Evolutionary conservation across 2,113 vertebrate species (phyloP).

Genomic region (Struthidea cinerea): DNA sequence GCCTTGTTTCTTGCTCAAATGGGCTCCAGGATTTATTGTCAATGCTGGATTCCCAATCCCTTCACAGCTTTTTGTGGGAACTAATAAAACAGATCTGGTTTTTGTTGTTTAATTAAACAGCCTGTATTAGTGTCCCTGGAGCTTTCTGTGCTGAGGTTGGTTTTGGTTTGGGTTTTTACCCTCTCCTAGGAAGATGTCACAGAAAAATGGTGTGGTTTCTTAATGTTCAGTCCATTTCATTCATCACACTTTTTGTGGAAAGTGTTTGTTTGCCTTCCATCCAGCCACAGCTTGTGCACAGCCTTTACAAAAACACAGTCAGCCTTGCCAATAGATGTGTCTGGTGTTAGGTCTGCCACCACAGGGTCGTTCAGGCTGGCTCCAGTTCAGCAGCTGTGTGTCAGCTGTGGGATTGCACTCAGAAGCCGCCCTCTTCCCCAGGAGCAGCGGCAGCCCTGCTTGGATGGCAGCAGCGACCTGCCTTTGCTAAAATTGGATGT

Average conservation of each 20-base stretch:
- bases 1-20: not conserved
- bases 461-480: accelerated
- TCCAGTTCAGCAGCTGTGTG: not conserved
- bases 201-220: not conserved
- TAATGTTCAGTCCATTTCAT: not conserved
- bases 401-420: accelerated
- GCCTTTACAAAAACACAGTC: not conserved
- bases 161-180: not conserved
- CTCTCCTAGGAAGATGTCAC: not conserved
- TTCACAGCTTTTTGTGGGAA: not conserved
- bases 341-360: not conserved
- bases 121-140: not conserved
- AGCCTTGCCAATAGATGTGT: not conserved
- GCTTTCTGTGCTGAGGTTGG: not conserved
- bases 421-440: not conserved
- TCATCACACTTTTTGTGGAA: not conserved
- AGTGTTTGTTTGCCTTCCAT: not conserved
- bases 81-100: not conserved
- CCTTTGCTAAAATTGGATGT: not conserved
- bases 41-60: not conserved
- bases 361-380: not conserved
- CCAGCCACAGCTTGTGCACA: not conserved
- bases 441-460: not conserved
- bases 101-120: not conserved
- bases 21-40: not conserved